Conservation (phyloP, 2,888 invertebrate species). For the Nesidiocoris tenuis region DNA sequence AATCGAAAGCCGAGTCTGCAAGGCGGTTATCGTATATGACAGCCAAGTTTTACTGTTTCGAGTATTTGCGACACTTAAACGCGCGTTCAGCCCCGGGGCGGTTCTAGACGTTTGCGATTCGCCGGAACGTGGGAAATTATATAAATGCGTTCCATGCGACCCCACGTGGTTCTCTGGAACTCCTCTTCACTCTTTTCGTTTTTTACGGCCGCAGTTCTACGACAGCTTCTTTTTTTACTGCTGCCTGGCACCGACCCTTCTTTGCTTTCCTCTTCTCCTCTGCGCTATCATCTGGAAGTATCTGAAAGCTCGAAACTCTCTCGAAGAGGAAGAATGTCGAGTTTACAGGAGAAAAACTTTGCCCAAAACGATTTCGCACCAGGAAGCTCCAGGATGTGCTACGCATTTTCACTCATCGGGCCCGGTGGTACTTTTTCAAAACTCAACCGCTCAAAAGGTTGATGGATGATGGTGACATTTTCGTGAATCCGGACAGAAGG, state of each 20-base stretch:
- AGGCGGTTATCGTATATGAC: too few species aligned
- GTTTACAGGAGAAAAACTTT: too few species aligned
- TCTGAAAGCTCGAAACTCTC: neutral
- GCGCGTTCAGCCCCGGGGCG: neutral
- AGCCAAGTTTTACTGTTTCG: too few species aligned
- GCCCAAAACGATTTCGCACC: too few species aligned
- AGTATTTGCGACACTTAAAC: neutral
- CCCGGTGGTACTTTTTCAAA: too few species aligned
- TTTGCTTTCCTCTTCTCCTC: neutral
- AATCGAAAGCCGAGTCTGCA: too few species aligned
- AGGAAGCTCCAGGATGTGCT: too few species aligned
- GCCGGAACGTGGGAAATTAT: neutral
- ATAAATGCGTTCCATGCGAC: neutral
- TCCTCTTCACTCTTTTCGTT: neutral
- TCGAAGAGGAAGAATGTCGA: too few species aligned
- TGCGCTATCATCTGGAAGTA: neutral
- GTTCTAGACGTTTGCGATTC: neutral
- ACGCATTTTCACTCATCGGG: too few species aligned
- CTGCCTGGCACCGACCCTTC: neutral
- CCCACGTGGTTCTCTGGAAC: neutral
- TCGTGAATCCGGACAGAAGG: too few species aligned
- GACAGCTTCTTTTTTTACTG: neutral
- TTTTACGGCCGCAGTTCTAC: neutral
- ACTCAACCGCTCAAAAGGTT: too few species aligned
- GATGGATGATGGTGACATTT: too few species aligned